Base-by-base conservation (phyloP, 2,797 vertebrate genomes). In the Leptodactylus fallax region DNA sequence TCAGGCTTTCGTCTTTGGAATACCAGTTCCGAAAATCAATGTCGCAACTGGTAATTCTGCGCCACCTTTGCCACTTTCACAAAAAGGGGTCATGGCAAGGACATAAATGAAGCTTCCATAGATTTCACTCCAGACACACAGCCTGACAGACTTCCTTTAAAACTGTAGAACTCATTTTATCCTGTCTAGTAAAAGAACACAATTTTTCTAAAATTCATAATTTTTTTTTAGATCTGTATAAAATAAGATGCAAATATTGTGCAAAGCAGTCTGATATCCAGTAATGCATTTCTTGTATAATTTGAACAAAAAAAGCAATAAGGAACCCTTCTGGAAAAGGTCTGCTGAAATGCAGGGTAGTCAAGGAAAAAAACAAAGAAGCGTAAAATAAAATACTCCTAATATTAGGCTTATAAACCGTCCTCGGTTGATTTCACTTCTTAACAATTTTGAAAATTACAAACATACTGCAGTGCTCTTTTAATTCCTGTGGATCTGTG, bases 401-500 rank as follows among this genome's bases (percentile, higher is more conserved):
- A 82, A 80, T 80, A 58, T 36, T 60, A 36, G 65, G 23, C 53
- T 55, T 71, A 71, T 16, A 11, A 56, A 56, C 23, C 16, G 36
- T 17, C 13, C 47, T 72, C 12, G 51, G 61, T 56, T 17, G 51
- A 83, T 27, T 67, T 83, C 23, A 56, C 16, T 36, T 27, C 45
- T 83, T 36, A 72, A 58, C 51, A 21, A 83, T 71, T 55, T 25
- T 6, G 67, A 83, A 27, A 56, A 56, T 84, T 74, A 9, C 27
- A 84, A 72, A 58, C 36, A 80, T 80, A 47, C 53, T 84, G 53
- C 7, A 21, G 45, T 74, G 56, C 55, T 10, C 63, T 56, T 58
- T 60, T 58, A 74, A 84, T 60, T 84, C 69, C 69, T 84, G 27
- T 60, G 53, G 47, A 58, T 60, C 69, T 25, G 12, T 23, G 12